These are phyloP conservation scores for Chrysolophus pictus DNA, from an alignment of 2,797 vertebrate genomes.

Conservation along the genomic window DNA sequence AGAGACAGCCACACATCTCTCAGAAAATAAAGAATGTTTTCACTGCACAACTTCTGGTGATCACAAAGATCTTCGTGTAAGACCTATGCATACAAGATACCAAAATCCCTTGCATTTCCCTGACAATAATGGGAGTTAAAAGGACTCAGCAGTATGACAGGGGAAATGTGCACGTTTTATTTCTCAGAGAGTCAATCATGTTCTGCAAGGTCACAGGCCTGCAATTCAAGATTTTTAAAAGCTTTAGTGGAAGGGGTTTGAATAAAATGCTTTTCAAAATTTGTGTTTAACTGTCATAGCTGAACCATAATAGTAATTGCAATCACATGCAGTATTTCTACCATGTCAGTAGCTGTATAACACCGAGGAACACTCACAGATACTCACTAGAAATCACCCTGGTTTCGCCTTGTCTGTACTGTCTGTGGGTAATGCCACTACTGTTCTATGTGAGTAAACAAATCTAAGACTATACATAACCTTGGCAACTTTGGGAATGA, in stretches of 20 bases:
- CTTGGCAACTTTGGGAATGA: neutral
- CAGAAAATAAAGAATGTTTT: neutral
- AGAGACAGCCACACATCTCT: neutral
- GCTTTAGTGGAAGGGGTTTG: neutral
- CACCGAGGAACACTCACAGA: neutral
- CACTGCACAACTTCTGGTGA: neutral
- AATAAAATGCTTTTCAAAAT: slow-evolving; percentile 38
- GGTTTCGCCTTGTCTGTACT: neutral
- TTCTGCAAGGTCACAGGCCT: slow-evolving; percentile 2
- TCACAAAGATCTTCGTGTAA: neutral
- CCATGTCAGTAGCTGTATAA: neutral
- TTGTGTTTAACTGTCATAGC: neutral
- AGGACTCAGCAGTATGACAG: neutral
- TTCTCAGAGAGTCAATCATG: neutral
- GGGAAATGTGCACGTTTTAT: neutral
- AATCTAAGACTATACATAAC: neutral
- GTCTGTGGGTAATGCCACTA: neutral
- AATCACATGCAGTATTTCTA: slow-evolving; percentile 11
- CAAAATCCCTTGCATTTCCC: neutral
- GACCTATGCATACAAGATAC: neutral
- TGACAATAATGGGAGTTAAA: slow-evolving; percentile 9
- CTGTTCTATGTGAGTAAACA: neutral
- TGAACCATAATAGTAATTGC: neutral
- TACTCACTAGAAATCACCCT: neutral
- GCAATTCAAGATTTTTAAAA: slow-evolving; percentile 5